Evolutionary conservation across 2,113 vertebrate genomes (phyloP), one percentile per base, ranked within the genome.

Genomic region (Myiagra hebetior): DNA sequence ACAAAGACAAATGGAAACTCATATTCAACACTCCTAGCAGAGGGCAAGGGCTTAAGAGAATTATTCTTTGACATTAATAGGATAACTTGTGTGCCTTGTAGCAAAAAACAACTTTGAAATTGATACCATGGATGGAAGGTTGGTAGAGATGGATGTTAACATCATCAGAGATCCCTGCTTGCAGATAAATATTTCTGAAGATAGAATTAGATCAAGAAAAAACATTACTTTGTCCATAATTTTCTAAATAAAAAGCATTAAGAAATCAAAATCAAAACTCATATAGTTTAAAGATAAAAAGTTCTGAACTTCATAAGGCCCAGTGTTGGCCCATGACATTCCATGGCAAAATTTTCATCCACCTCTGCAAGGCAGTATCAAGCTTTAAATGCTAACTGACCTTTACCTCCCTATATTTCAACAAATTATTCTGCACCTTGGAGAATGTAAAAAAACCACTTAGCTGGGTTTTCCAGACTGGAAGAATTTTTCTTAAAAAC

Each of bases 1-100:
- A 95, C 21, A 89, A 95, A 97, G 95, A 93, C 78, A 97, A 93
- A 96, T 47, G n/a, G 65, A 94, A 91, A 31, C 13, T 13, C 20
- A 35, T 49, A 85, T 64, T 95, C 52, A 70, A 60, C 24, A 77
- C 79, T 95, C 64, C 53, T 93, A 92, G 70, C 28, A 83, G 22
- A 76, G 55, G 55, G 20, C 96, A 95, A 93, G n/a, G 49, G 7
- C 16, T 17, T 93, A 97, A 96, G 68, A 96, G 77, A 95, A 92
- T 96, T 97, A 93, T 93, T 96, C n/a, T 93, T 95, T 95, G 92
- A 95, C 89, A 95, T 96, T 94, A 95, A 93, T 92, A 94, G 77
- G 22, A 85, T 49, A 86, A 88, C 28, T 41, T 44, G 6, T 69
- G 27, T 69, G 41, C 76, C 63, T 88, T 79, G 28, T 57, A 88